Evolutionary conservation across 2,888 invertebrate species (phyloP).

Genomic region (Geophilus truncorum): DNA sequence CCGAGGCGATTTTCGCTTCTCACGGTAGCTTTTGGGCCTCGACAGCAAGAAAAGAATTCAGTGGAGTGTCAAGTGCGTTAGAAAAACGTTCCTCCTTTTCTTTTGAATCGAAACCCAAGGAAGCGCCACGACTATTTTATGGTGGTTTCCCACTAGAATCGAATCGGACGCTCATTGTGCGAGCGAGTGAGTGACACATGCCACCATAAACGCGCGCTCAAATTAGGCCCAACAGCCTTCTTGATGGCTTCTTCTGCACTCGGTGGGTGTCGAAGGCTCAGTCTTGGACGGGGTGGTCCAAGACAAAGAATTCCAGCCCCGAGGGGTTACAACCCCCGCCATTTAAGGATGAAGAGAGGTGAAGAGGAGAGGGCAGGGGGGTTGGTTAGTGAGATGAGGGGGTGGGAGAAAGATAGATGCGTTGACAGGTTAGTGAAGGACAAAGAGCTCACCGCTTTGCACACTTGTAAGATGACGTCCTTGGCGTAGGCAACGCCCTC

Average conservation of each 20-base stretch:
- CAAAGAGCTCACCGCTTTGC: constrained; percentile 19
- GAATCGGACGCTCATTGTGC: neutral
- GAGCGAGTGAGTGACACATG: neutral
- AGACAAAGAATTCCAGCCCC: neutral
- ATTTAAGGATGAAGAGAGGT: neutral
- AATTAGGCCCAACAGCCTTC: neutral
- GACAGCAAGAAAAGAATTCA: neutral
- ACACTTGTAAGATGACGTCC: constrained; percentile 11
- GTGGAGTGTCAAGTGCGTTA: neutral
- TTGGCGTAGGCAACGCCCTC: constrained; percentile 10
- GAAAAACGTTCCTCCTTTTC: neutral
- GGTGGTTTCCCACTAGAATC: constrained; percentile 8
- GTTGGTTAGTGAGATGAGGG: neutral
- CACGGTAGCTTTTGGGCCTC: neutral
- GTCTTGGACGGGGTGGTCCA: neutral
- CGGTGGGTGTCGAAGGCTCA: neutral
- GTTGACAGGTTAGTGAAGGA: constrained; percentile 16
- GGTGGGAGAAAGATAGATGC: constrained; percentile 15
- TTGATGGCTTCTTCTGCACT: constrained; percentile 12
- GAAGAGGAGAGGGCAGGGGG: neutral
- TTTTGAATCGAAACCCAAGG: neutral
- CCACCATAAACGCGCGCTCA: neutral
- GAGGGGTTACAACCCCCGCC: constrained; percentile 14
- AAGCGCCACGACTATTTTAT: neutral
- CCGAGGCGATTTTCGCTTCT: neutral